These are phyloP conservation scores for Diarsia rubi DNA, from an alignment of 2,888 invertebrate species.

Conservation along the genomic window DNA sequence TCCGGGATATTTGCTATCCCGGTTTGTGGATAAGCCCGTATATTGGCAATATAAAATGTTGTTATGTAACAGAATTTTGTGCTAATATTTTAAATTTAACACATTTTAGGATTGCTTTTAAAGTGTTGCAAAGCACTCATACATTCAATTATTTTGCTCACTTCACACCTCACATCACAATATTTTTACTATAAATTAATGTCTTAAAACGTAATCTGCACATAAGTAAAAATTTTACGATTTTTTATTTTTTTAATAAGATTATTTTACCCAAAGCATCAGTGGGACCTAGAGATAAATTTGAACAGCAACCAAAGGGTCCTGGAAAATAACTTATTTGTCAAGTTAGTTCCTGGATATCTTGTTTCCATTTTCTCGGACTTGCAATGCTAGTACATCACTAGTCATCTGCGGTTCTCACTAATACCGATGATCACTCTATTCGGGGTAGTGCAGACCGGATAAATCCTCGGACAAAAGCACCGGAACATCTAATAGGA, in stretches of 20 bases:
- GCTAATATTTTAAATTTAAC: constrained; percentile 11
- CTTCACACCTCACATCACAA: too few species aligned
- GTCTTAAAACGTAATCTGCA: too few species aligned
- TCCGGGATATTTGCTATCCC: constrained; percentile 35
- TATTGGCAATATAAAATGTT: not conserved
- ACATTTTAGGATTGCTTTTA: not conserved
- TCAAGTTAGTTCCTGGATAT: not conserved
- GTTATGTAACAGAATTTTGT: not conserved
- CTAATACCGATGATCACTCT: constrained; percentile 81
- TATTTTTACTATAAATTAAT: too few species aligned
- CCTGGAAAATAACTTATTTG: not conserved
- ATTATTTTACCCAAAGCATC: too few species aligned
- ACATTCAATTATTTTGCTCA: too few species aligned
- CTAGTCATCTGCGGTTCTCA: constrained; percentile 70
- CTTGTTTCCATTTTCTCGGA: constrained; percentile 1
- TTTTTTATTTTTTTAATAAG: too few species aligned
- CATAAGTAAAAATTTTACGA: too few species aligned
- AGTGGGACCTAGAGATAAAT: too few species aligned
- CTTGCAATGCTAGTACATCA: constrained; percentile 37
- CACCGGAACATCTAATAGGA: constrained; percentile 77
- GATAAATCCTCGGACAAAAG: constrained; percentile 65
- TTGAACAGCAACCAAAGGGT: too few species aligned
- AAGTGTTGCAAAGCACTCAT: too few species aligned
- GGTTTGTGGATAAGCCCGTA: constrained; percentile 19
- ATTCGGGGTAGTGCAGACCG: constrained; percentile 62